Evolutionary conservation across 2,113 vertebrate genomes (phyloP), one percentile per base, ranked within the genome.

Genomic region (Calcarius ornatus): DNA sequence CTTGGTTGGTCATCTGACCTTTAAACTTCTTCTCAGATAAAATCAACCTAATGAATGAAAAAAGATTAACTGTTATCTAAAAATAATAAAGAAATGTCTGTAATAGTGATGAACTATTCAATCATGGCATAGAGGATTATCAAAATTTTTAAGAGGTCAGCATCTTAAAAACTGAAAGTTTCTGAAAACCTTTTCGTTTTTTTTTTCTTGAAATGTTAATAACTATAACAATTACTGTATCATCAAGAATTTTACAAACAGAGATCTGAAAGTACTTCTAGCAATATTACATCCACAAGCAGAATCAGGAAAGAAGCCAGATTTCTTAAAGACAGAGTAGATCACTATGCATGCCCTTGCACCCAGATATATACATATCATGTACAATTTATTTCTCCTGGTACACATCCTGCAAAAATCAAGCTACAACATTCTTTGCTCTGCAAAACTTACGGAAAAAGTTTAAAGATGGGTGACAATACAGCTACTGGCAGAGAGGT

Each of bases 261-360:
- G 23, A 76, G 24, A 60, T 24, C 10, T 69, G 12, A 15, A 78
- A 92, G 37, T 48, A 19, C 6, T 69, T 24, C 22, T 8, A 63
- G 48, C 21, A 79, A 14, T 43, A 43, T 7, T 35, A 53, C 6
- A 37, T 43, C 33, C 53, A 64, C 63, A 79, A 60, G 15, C 31
- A 88, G 71, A 85, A 93, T 6, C 21, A 88, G 35, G 38, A 91
- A 64, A 70, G 33, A 90, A 71, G 56, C 12, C 37, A 65, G 8
- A 16, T 25, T 82, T n/a, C 35, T 72, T 47, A 82, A 71, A 79
- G 9, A 16, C 21, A 63, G 38, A 87, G 43, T 28, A 88, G 45
- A 24, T 24, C 33, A 35, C 45, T 28, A 48, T 0, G 2, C 2
- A 2, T 0, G 1, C 22, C 50, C 47, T 27, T 48, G 11, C 71